phyloP scores from a whole-genome alignment of 64 coral and sea anemone genomes.

The Anthopleura sola region DNA sequence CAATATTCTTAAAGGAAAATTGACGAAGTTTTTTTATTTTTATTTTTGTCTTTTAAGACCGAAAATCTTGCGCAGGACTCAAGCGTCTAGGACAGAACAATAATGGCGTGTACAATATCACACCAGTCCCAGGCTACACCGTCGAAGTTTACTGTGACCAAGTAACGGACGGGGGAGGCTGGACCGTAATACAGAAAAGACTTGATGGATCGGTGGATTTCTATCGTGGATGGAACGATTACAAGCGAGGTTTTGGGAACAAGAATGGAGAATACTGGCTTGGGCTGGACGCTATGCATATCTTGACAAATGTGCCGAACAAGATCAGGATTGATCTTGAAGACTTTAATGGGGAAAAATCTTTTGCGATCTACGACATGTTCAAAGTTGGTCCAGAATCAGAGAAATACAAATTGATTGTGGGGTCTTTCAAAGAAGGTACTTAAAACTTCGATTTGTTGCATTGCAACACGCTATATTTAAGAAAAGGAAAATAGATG shows the following conservation, averaged over 20 bases:
- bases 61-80: too few relatives aligned
- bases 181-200: not conserved
- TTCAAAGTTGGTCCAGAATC: not conserved
- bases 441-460: too few relatives aligned
- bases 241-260: conserved; percentile 5
- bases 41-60: too few relatives aligned
- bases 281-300: not conserved
- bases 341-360: not conserved
- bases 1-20: too few relatives aligned
- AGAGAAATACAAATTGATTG: not conserved
- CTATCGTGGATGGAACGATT: not conserved
- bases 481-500: not conserved
- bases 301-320: not conserved
- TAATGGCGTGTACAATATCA: too few relatives aligned
- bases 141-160: too few relatives aligned
- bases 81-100: too few relatives aligned
- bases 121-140: too few relatives aligned
- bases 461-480: not conserved
- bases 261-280: conserved; percentile 6
- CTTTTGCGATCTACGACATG: not conserved
- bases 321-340: not conserved
- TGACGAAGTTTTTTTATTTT: too few relatives aligned
- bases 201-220: too few relatives aligned
- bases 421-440: not conserved
- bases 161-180: conserved; percentile 4